A percentile compares a stretch with the other conserved stretches of the same genome.
These are phyloP conservation scores for Takifugu bimaculatus DNA, from an alignment of 2,113 vertebrate genomes.

Conservation along the genomic window DNA sequence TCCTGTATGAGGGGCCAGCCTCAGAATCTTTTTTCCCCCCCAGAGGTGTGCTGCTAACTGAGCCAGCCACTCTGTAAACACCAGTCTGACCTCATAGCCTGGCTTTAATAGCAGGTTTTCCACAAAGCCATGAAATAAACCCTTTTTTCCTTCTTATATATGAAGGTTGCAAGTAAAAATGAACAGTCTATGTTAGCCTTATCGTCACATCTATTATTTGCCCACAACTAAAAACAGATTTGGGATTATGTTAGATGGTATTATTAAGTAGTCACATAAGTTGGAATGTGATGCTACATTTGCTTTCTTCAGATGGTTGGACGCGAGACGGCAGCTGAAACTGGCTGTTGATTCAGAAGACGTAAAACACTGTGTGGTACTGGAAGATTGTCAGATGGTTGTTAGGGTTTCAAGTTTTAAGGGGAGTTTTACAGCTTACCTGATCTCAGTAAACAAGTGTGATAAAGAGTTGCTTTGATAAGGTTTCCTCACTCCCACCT, in stretches of 20 bases:
- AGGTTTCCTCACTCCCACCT: no score
- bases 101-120: no score
- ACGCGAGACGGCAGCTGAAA: no score
- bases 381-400: slow-evolving; percentile 34
- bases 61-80: slow-evolving; percentile 44
- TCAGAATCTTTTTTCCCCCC: slow-evolving; percentile 28
- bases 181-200: no score
- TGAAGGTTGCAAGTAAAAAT: no score
- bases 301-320: no score
- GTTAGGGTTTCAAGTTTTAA: slow-evolving; percentile 14
- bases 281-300: slow-evolving; percentile 59
- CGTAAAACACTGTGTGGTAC: no score
- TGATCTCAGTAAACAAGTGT: slow-evolving; percentile 16
- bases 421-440: slow-evolving; percentile 8
- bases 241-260: slow-evolving; percentile 26
- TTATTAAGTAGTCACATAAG: slow-evolving; percentile 30
- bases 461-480: slow-evolving; percentile 14
- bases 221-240: neutral
- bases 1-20: slow-evolving; percentile 67
- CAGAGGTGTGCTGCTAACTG: slow-evolving; percentile 14
- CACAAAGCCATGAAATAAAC: no score
- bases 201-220: no score
- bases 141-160: no score
- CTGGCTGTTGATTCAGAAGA: no score
- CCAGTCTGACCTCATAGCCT: slow-evolving; percentile 8